phyloP scores from a whole-genome alignment of 1,140 invertebrate species.

The Sycobia sp. region DNA sequence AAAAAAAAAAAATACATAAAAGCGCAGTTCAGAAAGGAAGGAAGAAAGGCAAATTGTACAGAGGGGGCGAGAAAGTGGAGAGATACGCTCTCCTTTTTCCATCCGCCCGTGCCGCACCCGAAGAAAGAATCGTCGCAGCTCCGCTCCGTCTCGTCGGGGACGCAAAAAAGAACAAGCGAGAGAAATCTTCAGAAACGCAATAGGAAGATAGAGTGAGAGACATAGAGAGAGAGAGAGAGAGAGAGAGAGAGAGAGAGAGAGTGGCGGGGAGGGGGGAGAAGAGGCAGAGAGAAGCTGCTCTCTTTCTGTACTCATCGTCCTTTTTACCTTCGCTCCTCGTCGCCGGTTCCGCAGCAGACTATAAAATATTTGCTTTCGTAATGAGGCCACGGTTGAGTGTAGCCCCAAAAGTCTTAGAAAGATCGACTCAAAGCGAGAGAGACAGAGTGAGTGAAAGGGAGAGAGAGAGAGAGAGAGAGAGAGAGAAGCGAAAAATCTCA shows the following conservation, averaged over 20 bases:
- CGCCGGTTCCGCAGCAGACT: slow-evolving; percentile 50
- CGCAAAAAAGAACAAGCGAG: neutral
- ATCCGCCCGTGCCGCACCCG: no score
- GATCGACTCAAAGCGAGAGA: neutral
- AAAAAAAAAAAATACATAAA: no score
- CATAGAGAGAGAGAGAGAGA: slow-evolving; percentile 2
- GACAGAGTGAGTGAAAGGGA: no score
- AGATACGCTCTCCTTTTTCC: no score
- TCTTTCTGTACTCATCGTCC: slow-evolving; percentile 3
- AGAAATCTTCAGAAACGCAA: no score
- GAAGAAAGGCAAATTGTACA: slow-evolving; percentile 56
- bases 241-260: neutral
- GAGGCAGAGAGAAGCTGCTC: slow-evolving; percentile 1
- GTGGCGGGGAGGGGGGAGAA: neutral
- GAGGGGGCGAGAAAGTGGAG: slow-evolving; percentile 40
- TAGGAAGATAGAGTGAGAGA: neutral
- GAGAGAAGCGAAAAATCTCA: neutral
- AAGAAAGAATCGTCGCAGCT: no score
- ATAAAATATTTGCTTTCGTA: slow-evolving; percentile 64
- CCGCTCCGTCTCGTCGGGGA: no score
- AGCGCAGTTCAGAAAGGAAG: slow-evolving; percentile 1
- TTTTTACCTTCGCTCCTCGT: slow-evolving; percentile 39
- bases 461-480: neutral
- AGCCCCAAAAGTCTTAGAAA: slow-evolving; percentile 8
- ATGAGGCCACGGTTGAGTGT: slow-evolving; percentile 58